Base-by-base conservation (phyloP, 2,113 vertebrate species). In the Arenaria interpres region DNA sequence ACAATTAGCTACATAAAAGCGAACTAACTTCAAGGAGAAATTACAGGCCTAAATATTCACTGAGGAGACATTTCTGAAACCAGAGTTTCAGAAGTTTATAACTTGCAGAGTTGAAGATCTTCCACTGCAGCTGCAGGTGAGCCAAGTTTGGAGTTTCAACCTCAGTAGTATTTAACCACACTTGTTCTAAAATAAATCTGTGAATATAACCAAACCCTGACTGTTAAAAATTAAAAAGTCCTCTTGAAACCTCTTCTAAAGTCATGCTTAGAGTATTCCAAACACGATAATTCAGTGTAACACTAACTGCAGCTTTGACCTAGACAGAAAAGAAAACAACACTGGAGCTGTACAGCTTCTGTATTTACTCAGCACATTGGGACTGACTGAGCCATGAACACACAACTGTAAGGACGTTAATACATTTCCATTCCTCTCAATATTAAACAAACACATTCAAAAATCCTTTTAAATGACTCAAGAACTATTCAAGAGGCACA, bases 131-230 rank as follows among this genome's bases (percentile, higher is more conserved):
- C 76, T 94, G 85, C 85, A 95, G 83, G 43, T 89, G 28, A 93
- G 28, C 53, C 35, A 71, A 81, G 39, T 68, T 69, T 37, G 46
- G 74, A 95, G 95, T 94, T 92, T 95, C 90, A 93, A 24, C 32
- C 62, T 81, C 3, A 4, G 39, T 66, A 68, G 21, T 33, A 87
- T 73, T 89, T 85, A 95, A 64, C 67, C 50, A 85, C 12, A 18
- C 7, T 89, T 89, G 21, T 62, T 75, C 89, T 92, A 87, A 97
- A 96, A 90, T 83, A 94, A 53, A 93, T 46, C 89, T 67, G 67
- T 35, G n/a, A 91, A 72, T 18, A 27, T 22, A 89, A 66, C 21
- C 50, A 95, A 62, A 56, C 62, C 16, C 25, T 28, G 39, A 73
- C n/a, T 66, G 51, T 50, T 85, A 89, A 87, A 88, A 91, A 63